These are phyloP conservation scores for Dryobotodes eremita DNA, from an alignment of 2,888 invertebrate genomes.

Conservation along the genomic window DNA sequence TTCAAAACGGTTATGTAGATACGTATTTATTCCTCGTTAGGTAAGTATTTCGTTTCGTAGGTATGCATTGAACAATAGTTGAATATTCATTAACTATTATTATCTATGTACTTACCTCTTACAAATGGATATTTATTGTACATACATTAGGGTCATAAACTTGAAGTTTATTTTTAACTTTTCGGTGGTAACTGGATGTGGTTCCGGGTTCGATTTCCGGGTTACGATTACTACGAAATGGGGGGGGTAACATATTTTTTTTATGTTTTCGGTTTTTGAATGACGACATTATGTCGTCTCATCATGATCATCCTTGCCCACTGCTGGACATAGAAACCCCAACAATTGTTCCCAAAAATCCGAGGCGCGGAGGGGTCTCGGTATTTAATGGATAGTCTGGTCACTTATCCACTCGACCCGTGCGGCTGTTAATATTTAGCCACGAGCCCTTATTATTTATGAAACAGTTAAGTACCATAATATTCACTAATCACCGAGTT, in stretches of 20 bases:
- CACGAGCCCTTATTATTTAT: background rate
- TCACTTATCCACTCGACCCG: background rate
- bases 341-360: background rate
- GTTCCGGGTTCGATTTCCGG: slow-evolving; percentile 48
- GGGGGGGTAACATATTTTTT: no score
- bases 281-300: background rate
- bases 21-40: slow-evolving; percentile 43
- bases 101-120: background rate
- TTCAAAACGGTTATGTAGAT: slow-evolving; percentile 45
- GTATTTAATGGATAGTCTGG: background rate
- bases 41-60: slow-evolving; percentile 42
- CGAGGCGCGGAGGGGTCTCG: background rate
- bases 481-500: background rate
- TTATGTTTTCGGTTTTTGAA: background rate
- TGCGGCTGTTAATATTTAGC: background rate
- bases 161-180: slow-evolving; percentile 9
- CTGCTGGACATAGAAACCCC: background rate
- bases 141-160: background rate
- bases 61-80: slow-evolving; percentile 38
- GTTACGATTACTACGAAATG: background rate
- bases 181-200: background rate
- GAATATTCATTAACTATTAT: slow-evolving; percentile 52
- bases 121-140: slow-evolving; percentile 18
- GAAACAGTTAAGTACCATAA: no score
- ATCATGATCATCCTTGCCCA: background rate